A percentile compares a stretch with the other conserved stretches of the same genome.
Evolutionary conservation across 2,113 vertebrate genomes (phyloP).

Genomic region (Alaudala cheleensis): DNA sequence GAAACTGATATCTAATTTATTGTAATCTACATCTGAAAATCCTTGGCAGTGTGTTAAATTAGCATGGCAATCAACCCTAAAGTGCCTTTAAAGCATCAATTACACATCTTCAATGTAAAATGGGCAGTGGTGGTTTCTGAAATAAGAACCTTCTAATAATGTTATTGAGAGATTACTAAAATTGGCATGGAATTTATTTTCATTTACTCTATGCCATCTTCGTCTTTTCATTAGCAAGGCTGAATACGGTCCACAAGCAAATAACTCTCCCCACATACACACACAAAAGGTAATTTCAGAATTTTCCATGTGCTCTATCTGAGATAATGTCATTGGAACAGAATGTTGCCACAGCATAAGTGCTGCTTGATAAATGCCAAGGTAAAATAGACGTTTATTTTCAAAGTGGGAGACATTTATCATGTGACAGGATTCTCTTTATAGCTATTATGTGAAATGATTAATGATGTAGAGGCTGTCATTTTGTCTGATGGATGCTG

Average conservation of each 20-base stretch:
- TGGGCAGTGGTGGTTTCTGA: neutral
- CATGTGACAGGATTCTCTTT: conserved; percentile 56
- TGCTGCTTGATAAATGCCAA: conserved; percentile 66
- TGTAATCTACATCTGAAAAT: neutral
- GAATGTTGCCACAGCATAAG: conserved; percentile 14
- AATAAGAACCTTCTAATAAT: neutral
- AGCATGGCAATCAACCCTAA: neutral
- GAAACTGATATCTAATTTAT: neutral
- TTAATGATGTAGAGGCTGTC: conserved; percentile 61
- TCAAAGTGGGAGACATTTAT: conserved; percentile 65
- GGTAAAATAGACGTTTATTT: conserved; percentile 62
- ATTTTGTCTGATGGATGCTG: conserved; percentile 61
- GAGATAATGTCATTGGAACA: conserved; percentile 57
- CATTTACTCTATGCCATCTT: neutral
- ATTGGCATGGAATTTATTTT: conserved; percentile 13
- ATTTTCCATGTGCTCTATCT: conserved; percentile 18
- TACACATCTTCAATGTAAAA: neutral
- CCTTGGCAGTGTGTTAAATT: neutral
- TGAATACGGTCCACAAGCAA: neutral
- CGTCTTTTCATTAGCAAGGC: neutral
- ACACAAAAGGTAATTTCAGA: conserved; percentile 8
- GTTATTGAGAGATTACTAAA: neutral
- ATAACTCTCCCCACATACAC: neutral
- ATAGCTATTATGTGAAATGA: conserved; percentile 66
- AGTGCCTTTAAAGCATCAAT: neutral